Base-by-base conservation (phyloP, 2,888 invertebrate genomes). In the Scaptomyza flava region DNA sequence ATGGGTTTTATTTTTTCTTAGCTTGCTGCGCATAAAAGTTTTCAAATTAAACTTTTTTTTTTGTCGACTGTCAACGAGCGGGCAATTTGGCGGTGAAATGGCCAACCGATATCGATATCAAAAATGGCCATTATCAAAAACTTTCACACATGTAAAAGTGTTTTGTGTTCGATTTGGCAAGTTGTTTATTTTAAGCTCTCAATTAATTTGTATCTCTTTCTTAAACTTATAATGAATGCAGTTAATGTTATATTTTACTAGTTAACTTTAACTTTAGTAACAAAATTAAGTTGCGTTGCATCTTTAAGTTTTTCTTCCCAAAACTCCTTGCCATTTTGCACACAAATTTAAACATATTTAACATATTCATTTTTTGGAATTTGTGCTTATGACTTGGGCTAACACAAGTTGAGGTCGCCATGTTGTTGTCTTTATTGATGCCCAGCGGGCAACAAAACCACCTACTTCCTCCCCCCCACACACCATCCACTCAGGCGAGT, bases 21-120 rank as follows among this genome's bases (percentile, higher is more conserved):
- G 50, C 57, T 59, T 63, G 9, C 17, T 67, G 65, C 59, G 71
- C 71, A 72, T 72, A 83, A 88, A 84, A 84, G 46, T 84, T 84
- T 84, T 84, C 76, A 84, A 84, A 84, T 84, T 88, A 86, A 84
- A 86, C 83, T 84, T 84, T 86, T 84, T 84, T 86, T 72, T 68
- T 72, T 50, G 48, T 66, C 65, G 66, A 57, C 58, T 86, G 84
- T 77, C 80, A 86, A 54, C 41, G 64, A 62, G 41, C 51, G 38
- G 56, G 53, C 60, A 62, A 76, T 79, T 75, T 60, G 48, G 53
- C 34, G 43, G 47, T 52, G 27, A 30, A 43, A 31, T 41, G 20
- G 3, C 33, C 27, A 17, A 5, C 33, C 45, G 17, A 47, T 33
- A 73, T 50, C 56, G 67, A 68, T 60, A 58, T 59, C 48, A 17